These are phyloP conservation scores for Lypha dubia DNA, from an alignment of 2,888 invertebrate species.

Conservation along the genomic window DNA sequence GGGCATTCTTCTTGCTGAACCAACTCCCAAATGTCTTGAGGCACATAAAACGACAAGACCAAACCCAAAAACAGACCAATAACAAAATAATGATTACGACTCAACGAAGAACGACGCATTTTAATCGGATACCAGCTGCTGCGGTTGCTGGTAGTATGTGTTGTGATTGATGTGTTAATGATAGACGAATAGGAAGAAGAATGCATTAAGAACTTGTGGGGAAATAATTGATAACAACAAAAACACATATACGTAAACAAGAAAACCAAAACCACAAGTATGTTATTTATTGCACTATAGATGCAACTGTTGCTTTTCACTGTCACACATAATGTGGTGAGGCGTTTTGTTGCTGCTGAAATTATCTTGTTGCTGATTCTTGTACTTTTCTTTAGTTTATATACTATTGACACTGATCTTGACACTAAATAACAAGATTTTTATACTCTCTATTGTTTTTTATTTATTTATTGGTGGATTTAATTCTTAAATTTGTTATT, in stretches of 20 bases:
- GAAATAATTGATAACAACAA: slow-evolving; percentile 27
- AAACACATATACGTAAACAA: slow-evolving; percentile 20
- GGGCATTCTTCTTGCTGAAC: slow-evolving; percentile 83
- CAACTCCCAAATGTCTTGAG: slow-evolving; percentile 82
- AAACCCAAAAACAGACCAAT: slow-evolving; percentile 82
- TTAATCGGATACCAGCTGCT: slow-evolving; percentile 59
- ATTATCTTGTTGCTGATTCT: slow-evolving; percentile 43
- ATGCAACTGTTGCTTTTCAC: slow-evolving; percentile 38
- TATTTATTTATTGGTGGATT: slow-evolving; percentile 45
- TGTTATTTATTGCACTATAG: slow-evolving; percentile 1
- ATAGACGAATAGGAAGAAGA: slow-evolving; percentile 45
- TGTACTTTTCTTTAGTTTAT: slow-evolving; percentile 41
- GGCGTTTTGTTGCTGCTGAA: slow-evolving; percentile 18
- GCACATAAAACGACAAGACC: slow-evolving; percentile 81
- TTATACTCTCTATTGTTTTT: slow-evolving; percentile 4
- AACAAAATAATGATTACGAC: slow-evolving; percentile 82
- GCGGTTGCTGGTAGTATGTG: slow-evolving; percentile 27
- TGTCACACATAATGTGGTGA: slow-evolving; percentile 36
- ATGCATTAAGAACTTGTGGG: slow-evolving; percentile 58
- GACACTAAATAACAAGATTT: slow-evolving; percentile 56
- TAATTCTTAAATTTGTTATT: slow-evolving; percentile 7
- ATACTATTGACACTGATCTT: slow-evolving; percentile 66
- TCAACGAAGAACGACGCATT: slow-evolving; percentile 81
- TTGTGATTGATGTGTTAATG: slow-evolving; percentile 42
- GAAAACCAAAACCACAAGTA: slow-evolving; percentile 20